Evolutionary conservation across 2,797 vertebrate genomes (phyloP), one percentile per base, ranked within the genome.

Genomic region (Gambelia wislizenii): DNA sequence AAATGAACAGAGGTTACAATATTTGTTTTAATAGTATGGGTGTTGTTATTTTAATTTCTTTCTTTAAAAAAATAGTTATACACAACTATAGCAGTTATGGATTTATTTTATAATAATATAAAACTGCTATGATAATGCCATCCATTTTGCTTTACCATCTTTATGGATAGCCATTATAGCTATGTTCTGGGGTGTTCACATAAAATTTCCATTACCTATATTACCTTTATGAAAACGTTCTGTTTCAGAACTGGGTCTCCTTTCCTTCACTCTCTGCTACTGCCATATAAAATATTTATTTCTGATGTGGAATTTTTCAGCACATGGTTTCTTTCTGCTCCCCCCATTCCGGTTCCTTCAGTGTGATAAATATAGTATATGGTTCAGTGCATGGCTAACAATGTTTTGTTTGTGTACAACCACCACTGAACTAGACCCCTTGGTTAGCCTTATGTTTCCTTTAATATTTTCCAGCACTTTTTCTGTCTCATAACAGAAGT

Each of bases 101-200:
- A 30, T 82, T 91, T 69, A 27, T 72, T 76, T 83, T 85, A 82
- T 42, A 76, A 76, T 92, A 91, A 52, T 89, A 90, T 85, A 94
- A 74, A 95, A 90, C 39, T 86, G 25, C 1, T 69, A 76, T 36
- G 49, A 18, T 72, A 88, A 87, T 42, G 82, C 39, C 16, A 91
- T 74, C 49, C 0, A 84, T 89, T 90, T 91, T 86, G 82, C 69
- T 59, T 52, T 59, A n/a, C 22, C 4, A 77, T 81, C 92, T 96
- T 95, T 91, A 94, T 39, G 89, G 69, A 27, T 54, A 10, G 54
- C 84, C 78, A 49, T 89, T 92, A 83, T 8, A 12, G 87, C 87
- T 88, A 78, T n/a, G 89, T 12, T 89, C 67, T 56, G 13, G 10
- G 81, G 88, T 87, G 90, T 78, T 90, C 0, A 30, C 14, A 54